These are phyloP conservation scores for Phylloscopus trochilus DNA, from an alignment of 2,113 vertebrate genomes.

Conservation along the genomic window DNA sequence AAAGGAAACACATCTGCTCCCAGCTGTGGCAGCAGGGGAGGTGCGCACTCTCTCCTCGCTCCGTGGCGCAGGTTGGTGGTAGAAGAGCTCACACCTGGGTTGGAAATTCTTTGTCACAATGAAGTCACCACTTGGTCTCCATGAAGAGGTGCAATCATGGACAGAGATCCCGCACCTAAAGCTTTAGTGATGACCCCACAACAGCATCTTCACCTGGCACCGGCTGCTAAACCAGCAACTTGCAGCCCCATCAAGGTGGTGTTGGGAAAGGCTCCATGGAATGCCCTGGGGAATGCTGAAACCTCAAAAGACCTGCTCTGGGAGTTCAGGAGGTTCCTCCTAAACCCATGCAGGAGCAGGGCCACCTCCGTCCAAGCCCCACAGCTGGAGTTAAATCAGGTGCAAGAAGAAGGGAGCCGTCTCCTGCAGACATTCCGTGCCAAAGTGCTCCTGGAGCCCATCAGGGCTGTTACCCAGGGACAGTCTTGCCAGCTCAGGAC, in stretches of 20 bases:
- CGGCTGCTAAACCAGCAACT: background rate
- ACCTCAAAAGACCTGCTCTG: background rate
- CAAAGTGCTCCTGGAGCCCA: background rate
- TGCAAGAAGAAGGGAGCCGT: background rate
- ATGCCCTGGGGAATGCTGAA: background rate
- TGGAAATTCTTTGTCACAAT: fast-evolving
- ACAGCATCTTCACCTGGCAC: background rate
- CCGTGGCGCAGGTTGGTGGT: fast-evolving
- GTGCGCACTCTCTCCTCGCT: fast-evolving
- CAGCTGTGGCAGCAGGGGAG: background rate
- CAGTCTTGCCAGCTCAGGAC: background rate
- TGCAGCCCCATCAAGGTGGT: fast-evolving
- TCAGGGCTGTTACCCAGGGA: background rate
- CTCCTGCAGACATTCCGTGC: background rate
- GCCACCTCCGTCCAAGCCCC: background rate
- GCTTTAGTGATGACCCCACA: fast-evolving
- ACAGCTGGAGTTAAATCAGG: fast-evolving
- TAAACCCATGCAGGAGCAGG: background rate
- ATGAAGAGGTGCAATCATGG: background rate
- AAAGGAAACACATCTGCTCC: background rate
- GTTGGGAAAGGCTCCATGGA: background rate
- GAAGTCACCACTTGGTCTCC: background rate
- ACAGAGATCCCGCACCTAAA: fast-evolving
- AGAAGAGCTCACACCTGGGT: background rate
- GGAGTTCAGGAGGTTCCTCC: background rate